These are phyloP conservation scores for Lydus trimaculatus DNA, from an alignment of 2,888 invertebrate species.

Conservation along the genomic window DNA sequence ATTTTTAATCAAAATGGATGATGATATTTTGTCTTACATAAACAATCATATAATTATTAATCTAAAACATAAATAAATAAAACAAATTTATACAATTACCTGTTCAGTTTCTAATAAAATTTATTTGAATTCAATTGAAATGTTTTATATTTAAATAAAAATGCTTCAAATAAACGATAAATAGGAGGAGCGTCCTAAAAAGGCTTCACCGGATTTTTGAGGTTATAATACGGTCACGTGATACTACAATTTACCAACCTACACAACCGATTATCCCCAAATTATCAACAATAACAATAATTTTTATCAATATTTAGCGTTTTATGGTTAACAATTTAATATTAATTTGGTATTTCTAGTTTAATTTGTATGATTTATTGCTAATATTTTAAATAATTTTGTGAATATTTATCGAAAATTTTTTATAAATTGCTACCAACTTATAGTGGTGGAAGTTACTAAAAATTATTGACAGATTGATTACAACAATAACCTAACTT, in stretches of 20 bases:
- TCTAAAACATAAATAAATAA: background rate
- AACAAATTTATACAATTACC: background rate
- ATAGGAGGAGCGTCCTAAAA: conserved; percentile 12
- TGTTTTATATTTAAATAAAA: conserved; percentile 4
- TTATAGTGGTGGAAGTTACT: background rate
- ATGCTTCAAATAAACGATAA: conserved; percentile 2
- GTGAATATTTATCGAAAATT: background rate
- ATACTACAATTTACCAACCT: background rate
- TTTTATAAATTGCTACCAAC: background rate
- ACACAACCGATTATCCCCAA: background rate
- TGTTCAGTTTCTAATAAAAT: background rate
- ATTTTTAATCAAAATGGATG: conserved; percentile 18
- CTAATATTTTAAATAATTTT: background rate
- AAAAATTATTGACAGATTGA: background rate
- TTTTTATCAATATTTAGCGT: background rate
- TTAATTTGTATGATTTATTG: too few species aligned
- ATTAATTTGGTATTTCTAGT: too few species aligned
- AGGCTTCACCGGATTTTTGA: conserved; percentile 20
- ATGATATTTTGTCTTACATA: conserved; percentile 9
- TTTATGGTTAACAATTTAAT: too few species aligned
- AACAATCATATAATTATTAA: background rate
- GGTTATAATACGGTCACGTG: conserved; percentile 19
- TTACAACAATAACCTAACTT: conserved; percentile 3
- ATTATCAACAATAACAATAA: background rate
- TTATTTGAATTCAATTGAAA: background rate